Percentiles rank a stretch among this genome's conserved stretches.
Conservation (phyloP, 2,113 vertebrate genomes). For the Psettodes erumei region DNA sequence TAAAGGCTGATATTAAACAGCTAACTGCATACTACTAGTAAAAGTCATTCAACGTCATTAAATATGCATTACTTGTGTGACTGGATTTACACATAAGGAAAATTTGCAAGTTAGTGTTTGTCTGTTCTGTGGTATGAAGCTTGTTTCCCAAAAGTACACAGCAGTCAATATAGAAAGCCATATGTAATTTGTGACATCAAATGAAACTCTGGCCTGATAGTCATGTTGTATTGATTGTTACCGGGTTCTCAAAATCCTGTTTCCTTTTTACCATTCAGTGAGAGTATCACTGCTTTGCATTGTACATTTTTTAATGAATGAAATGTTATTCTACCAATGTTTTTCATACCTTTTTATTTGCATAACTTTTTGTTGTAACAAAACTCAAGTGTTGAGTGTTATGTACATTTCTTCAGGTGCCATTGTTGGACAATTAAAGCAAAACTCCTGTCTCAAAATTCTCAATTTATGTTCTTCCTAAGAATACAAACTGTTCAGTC, state of each 20-base stretch:
- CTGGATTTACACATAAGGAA: no score
- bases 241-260: no score
- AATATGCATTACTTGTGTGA: background rate
- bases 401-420: constrained; percentile 41
- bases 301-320: background rate
- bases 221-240: no score
- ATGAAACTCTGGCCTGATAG: background rate
- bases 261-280: background rate
- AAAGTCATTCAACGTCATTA: background rate
- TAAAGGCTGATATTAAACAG: background rate
- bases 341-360: constrained; percentile 57
- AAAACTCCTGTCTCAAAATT: background rate
- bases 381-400: constrained; percentile 40
- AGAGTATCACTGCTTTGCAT: background rate
- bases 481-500: constrained; percentile 13
- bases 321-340: background rate
- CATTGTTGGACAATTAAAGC: constrained; percentile 1
- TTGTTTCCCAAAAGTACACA: no score
- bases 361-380: constrained; percentile 32
- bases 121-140: no score
- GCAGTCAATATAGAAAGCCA: no score
- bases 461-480: background rate
- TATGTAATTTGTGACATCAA: no score
- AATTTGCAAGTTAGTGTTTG: background rate
- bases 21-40: background rate